These are phyloP conservation scores for Cardiocondyla obscurior DNA, from an alignment of 1,140 invertebrate species.

Conservation along the genomic window DNA sequence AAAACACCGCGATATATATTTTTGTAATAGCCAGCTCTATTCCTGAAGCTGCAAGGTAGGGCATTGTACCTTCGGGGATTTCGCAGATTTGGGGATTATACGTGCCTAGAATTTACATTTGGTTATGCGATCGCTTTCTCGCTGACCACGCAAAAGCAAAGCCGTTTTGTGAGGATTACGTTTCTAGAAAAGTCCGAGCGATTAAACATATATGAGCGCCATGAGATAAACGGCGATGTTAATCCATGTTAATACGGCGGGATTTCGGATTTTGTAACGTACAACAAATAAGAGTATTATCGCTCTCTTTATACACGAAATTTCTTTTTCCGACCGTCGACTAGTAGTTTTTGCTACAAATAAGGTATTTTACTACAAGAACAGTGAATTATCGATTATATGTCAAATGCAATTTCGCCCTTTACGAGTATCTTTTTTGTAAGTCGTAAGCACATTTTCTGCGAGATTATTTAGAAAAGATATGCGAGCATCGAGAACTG, in stretches of 20 bases:
- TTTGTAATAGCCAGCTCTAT: slow-evolving; percentile 32
- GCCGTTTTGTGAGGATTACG: slow-evolving; percentile 42
- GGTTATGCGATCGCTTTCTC: slow-evolving; percentile 50
- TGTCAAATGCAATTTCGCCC: slow-evolving; percentile 7
- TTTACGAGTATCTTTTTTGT: neutral
- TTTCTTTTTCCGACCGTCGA: slow-evolving; percentile 13
- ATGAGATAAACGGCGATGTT: slow-evolving; percentile 50
- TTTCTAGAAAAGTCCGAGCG: slow-evolving; percentile 52
- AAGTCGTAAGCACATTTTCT: slow-evolving; percentile 7
- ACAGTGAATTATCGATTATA: slow-evolving; percentile 26
- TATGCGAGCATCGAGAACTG: slow-evolving; percentile 1
- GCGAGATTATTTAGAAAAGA: neutral
- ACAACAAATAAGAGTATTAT: slow-evolving; percentile 39
- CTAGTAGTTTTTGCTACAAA: neutral
- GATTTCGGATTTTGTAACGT: slow-evolving; percentile 48
- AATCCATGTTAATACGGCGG: slow-evolving; percentile 36
- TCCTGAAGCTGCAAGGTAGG: neutral
- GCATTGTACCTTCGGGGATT: slow-evolving; percentile 31
- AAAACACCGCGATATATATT: slow-evolving; percentile 14
- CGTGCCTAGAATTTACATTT: slow-evolving; percentile 55
- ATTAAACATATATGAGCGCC: slow-evolving; percentile 49
- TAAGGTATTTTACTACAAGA: neutral
- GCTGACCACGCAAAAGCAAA: slow-evolving; percentile 46
- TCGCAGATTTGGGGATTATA: slow-evolving; percentile 43
- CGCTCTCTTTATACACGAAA: neutral